phyloP scores from a whole-genome alignment of 2,888 invertebrate genomes.

The Aelia acuminata region DNA sequence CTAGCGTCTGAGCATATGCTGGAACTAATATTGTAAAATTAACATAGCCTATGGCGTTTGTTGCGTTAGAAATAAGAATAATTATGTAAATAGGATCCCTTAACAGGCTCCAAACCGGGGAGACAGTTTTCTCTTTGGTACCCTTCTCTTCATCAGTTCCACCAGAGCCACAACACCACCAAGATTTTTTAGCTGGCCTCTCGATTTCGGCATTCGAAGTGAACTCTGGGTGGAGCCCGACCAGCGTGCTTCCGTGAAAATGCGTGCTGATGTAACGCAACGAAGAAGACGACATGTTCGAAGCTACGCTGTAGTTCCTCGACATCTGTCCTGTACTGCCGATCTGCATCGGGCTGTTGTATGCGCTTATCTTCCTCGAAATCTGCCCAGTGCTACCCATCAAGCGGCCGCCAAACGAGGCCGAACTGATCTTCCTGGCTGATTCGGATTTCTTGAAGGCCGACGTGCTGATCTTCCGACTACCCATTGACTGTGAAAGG shows the following conservation, averaged over 20 bases:
- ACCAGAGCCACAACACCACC: constrained; percentile 66
- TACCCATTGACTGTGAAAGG: constrained; percentile 48
- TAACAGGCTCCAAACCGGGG: constrained; percentile 70
- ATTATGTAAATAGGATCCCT: constrained; percentile 86
- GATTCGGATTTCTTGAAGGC: constrained; percentile 51
- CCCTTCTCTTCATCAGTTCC: constrained; percentile 69
- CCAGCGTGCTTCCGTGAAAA: constrained; percentile 85
- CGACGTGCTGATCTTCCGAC: constrained; percentile 51
- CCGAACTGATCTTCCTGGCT: constrained; percentile 62
- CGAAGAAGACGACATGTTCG: constrained; percentile 83
- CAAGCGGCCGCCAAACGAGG: constrained; percentile 61
- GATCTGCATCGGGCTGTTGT: constrained; percentile 64
- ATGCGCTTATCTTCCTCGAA: constrained; percentile 64
- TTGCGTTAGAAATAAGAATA: constrained; percentile 86
- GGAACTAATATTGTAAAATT: constrained; percentile 88
- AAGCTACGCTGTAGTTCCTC: constrained; percentile 70
- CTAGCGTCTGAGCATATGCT: constrained; percentile 79
- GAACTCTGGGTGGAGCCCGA: constrained; percentile 66
- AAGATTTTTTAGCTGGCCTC: not conserved
- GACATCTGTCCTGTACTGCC: constrained; percentile 66
- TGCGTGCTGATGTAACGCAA: constrained; percentile 89
- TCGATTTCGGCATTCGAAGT: constrained; percentile 65
- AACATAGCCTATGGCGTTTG: constrained; percentile 88
- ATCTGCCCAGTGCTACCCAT: constrained; percentile 65
- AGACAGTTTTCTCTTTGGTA: constrained; percentile 68